Percentiles rank a stretch among this genome's conserved stretches.
Conservation (phyloP, 92 coral and sea anemone species). For the Isaurus tuberculatus region DNA sequence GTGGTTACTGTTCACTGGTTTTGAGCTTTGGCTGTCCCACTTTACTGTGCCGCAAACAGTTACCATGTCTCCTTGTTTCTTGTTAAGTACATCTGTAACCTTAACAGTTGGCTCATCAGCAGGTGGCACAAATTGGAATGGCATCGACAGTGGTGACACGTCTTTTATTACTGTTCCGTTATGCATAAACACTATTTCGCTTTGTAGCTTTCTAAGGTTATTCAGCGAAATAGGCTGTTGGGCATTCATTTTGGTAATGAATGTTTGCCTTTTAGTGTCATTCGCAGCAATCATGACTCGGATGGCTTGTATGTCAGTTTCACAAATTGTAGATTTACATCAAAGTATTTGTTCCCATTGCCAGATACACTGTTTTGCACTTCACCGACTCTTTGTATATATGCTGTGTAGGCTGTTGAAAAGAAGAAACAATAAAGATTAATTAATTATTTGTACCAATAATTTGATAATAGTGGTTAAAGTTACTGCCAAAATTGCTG, state of each 20-base stretch:
- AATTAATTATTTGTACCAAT: slow-evolving; percentile 10
- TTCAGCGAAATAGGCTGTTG: slow-evolving; percentile 21
- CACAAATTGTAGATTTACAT: slow-evolving; percentile 30
- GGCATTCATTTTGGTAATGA: slow-evolving; percentile 9
- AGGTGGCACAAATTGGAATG: slow-evolving; percentile 35
- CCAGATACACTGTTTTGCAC: slow-evolving; percentile 45
- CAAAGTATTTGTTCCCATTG: slow-evolving; percentile 17
- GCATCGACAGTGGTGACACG: slow-evolving; percentile 42
- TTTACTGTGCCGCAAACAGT: slow-evolving; percentile 55
- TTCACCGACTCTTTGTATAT: slow-evolving; percentile 35
- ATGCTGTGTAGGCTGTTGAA: slow-evolving; percentile 38
- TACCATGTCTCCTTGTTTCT: slow-evolving; percentile 21
- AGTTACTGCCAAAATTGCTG: too few species aligned
- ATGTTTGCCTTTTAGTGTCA: slow-evolving; percentile 34
- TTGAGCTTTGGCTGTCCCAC: slow-evolving; percentile 52
- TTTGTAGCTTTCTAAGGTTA: slow-evolving; percentile 19
- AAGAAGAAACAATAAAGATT: slow-evolving; percentile 30
- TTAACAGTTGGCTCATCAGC: slow-evolving; percentile 41
- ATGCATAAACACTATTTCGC: slow-evolving; percentile 49
- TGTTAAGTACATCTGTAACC: background rate
- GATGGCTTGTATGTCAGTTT: slow-evolving; percentile 25
- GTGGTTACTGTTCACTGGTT: slow-evolving; percentile 45
- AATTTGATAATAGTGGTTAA: too few species aligned
- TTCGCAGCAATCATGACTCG: slow-evolving; percentile 29
- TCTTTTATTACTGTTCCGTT: slow-evolving; percentile 44